Conservation (phyloP, 1,140 invertebrate genomes). For the Hormaphis cornu region DNA sequence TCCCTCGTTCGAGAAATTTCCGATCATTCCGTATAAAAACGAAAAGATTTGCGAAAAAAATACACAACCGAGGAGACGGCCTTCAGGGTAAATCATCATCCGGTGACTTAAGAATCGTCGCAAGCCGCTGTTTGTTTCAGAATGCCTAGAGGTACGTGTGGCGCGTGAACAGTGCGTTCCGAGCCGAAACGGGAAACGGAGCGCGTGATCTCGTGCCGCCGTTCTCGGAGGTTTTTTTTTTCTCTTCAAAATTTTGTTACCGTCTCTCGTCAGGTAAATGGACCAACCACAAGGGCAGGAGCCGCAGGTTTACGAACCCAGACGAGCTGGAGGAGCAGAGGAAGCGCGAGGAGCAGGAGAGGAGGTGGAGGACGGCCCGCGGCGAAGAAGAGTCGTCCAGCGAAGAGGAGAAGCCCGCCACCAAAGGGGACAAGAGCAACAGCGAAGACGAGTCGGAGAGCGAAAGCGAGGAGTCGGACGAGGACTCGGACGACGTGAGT, state of each 20-base stretch:
- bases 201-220: neutral
- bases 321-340: slow-evolving; percentile 81
- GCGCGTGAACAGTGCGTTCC: neutral
- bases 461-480: slow-evolving; percentile 39
- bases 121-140: neutral
- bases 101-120: neutral
- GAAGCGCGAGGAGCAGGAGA: slow-evolving; percentile 61
- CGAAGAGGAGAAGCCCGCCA: slow-evolving; percentile 41
- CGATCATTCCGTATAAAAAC: no score
- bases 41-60: no score
- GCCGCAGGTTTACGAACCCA: slow-evolving; percentile 84
- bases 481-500: slow-evolving; percentile 19
- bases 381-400: slow-evolving; percentile 22
- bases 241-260: no score
- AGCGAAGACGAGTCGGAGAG: slow-evolving; percentile 55
- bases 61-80: no score
- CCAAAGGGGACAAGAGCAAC: slow-evolving; percentile 64
- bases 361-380: slow-evolving; percentile 53
- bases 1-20: no score
- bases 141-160: slow-evolving; percentile 15
- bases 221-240: neutral
- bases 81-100: no score
- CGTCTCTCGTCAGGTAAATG: slow-evolving; percentile 62
- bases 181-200: neutral
- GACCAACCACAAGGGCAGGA: slow-evolving; percentile 83